Conservation (phyloP, 92 coral and sea anemone genomes). For the Plumapathes pennacea region DNA sequence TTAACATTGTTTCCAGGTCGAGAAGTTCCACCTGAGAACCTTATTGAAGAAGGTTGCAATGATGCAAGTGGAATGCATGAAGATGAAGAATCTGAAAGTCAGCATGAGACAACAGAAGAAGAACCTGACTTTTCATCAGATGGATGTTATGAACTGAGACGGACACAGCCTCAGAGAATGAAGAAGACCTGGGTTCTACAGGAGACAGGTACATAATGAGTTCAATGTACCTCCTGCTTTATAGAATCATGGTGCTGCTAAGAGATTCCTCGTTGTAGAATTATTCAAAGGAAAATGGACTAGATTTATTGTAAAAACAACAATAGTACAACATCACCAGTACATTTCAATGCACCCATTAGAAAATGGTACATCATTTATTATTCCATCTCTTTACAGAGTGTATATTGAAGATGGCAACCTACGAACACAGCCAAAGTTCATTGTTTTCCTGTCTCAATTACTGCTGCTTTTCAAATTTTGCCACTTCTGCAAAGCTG, state of each 20-base stretch:
- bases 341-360: background rate
- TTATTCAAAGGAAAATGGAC: too few species aligned
- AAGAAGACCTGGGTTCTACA: background rate
- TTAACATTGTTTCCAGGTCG: background rate
- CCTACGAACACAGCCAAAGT: constrained; percentile 46
- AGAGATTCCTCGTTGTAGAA: too few species aligned
- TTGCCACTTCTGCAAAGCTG: constrained; percentile 33
- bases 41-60: background rate
- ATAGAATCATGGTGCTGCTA: too few species aligned
- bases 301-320: background rate
- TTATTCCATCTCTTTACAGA: constrained; percentile 12
- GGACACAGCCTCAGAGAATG: constrained; percentile 14
- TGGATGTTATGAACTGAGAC: constrained; percentile 3
- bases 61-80: too few species aligned
- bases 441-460: constrained; percentile 61
- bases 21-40: background rate
- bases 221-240: too few species aligned
- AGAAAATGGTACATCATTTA: background rate
- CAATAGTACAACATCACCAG: background rate
- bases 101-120: constrained; percentile 13
- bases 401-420: constrained; percentile 36
- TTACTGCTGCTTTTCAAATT: constrained; percentile 49
- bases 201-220: background rate
- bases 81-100: constrained; percentile 2
- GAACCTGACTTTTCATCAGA: constrained; percentile 11